Base-by-base conservation (phyloP, 2,113 vertebrate species). In the Bufo bufo region DNA sequence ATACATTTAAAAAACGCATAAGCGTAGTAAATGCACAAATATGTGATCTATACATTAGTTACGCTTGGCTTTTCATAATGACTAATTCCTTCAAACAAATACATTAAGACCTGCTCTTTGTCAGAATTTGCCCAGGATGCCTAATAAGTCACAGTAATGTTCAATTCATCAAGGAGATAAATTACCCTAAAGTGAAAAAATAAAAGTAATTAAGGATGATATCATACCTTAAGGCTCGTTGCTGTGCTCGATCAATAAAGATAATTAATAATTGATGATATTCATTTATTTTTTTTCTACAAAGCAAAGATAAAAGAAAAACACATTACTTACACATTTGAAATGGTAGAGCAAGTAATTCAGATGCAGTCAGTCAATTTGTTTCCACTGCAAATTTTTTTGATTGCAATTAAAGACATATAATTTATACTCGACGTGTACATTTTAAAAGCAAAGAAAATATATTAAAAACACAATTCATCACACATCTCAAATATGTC, bases 171-270 rank as follows among this genome's bases (percentile, higher is more conserved):
- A 87, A 82, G 45, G 50, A 69, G 69, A 87, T 58, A 87, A 87
- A 87, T 87, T 74, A 82, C n/a, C 33, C 52, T 72, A 72, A 72
- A 78, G 74, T 86, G 47, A 78, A 86, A 87, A 45, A 59, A 87
- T 82, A 82, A 87, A 87, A 82, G 86, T 87, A 87, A 87, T 87
- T 87, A 87, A 80, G 78, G 86, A 61, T 74, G 79, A 82, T 87
- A 87, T 82, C 65, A 72, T 87, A 82, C 79, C 86, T 87, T 75
- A 82, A 82, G 79, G 86, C 80, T 87, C 49, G 50, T 82, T 87
- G 78, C 75, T 61, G 52, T 74, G n/a, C 79, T 74, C 52, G 19
- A 87, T 82, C 86, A 82, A 87, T 82, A 77, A 52, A 82, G 78
- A 82, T 82, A 87, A 87, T 87, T 59, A 87, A 82, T 87, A 87